phyloP scores from a whole-genome alignment of 2,113 vertebrate species.

The Heliornis fulica region DNA sequence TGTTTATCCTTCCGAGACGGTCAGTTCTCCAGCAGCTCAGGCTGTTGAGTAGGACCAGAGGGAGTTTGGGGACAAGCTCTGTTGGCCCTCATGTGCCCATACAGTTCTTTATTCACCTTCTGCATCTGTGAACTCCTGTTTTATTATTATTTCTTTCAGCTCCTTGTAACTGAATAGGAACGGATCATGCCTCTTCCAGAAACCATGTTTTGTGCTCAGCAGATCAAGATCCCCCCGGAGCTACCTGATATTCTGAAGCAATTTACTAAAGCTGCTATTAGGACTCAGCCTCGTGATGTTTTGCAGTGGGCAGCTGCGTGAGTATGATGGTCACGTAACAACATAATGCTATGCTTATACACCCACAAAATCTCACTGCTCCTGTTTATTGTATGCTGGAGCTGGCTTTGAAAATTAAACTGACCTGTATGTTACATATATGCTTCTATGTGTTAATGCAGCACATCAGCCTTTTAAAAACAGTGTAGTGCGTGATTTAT shows the following conservation, averaged over 20 bases:
- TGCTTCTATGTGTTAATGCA: neutral
- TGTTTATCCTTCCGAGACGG: neutral
- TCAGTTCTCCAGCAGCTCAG: neutral
- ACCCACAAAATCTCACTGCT: neutral
- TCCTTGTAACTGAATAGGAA: neutral
- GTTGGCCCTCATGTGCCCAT: too few relatives aligned
- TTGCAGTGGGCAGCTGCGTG: slow-evolving; percentile 89
- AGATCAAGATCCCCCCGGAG: slow-evolving; percentile 87
- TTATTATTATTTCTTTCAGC: neutral
- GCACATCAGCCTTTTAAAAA: neutral
- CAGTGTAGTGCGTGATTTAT: neutral
- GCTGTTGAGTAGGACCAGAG: fast-evolving
- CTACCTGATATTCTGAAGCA: slow-evolving; percentile 89
- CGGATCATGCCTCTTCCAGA: slow-evolving; percentile 85
- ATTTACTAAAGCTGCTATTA: slow-evolving; percentile 92
- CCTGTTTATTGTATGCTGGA: neutral
- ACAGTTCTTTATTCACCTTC: neutral
- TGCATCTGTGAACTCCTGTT: neutral
- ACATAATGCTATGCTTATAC: fast-evolving
- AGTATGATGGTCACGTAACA: slow-evolving; percentile 34
- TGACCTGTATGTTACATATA: neutral
- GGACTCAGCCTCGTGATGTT: slow-evolving; percentile 88
- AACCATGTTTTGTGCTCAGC: slow-evolving; percentile 88
- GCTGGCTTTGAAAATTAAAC: neutral
- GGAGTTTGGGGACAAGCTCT: neutral